Evolutionary conservation across 2,113 vertebrate genomes (phyloP).

Genomic region (Pseudonaja textilis): DNA sequence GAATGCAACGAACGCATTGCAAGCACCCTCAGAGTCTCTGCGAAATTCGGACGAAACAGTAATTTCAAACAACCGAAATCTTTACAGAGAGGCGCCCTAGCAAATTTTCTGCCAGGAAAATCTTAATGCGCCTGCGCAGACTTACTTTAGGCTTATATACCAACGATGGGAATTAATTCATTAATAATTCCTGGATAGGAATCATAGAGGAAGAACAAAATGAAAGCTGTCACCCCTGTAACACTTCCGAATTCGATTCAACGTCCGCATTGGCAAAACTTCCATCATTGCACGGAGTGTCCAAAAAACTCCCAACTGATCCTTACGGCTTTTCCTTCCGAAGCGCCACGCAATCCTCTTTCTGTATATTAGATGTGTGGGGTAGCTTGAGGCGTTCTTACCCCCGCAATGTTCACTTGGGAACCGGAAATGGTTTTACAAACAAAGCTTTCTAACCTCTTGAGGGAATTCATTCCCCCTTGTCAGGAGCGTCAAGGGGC

Average conservation of each 20-base stretch:
- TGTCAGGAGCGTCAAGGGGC: neutral
- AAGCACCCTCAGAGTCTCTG: too few relatives aligned
- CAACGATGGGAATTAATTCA: too few relatives aligned
- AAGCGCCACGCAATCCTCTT: neutral
- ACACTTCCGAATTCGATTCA: neutral
- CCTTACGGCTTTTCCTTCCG: neutral
- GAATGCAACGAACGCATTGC: neutral
- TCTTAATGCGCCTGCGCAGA: neutral
- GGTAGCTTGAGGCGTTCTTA: too few relatives aligned
- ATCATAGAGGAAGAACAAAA: neutral
- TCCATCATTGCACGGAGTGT: neutral
- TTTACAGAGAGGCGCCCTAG: neutral
- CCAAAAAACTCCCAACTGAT: neutral
- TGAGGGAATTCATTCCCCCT: neutral
- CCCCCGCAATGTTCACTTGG: neutral
- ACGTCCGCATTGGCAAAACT: neutral
- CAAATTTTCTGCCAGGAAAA: neutral
- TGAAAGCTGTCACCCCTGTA: rapidly evolving
- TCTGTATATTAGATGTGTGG: neutral
- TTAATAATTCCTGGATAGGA: too few relatives aligned
- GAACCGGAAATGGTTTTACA: neutral
- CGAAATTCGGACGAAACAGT: neutral
- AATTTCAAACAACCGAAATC: neutral
- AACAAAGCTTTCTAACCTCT: neutral
- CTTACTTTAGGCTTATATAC: too few relatives aligned